phyloP scores from a whole-genome alignment of 2,113 vertebrate species.

The Apodemus sylvaticus region DNA sequence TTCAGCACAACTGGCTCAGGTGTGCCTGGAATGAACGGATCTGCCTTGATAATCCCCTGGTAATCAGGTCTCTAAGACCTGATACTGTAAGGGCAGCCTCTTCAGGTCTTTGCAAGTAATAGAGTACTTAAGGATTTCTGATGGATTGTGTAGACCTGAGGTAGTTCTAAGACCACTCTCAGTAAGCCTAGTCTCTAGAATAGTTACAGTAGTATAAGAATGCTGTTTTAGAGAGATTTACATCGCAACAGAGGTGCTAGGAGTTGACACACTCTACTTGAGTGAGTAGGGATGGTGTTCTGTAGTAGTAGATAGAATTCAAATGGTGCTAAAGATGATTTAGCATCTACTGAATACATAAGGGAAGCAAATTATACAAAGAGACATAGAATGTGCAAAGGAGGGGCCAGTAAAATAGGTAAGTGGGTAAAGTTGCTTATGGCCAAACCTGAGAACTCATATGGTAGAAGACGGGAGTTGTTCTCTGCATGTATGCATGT shows the following conservation, averaged over 20 bases:
- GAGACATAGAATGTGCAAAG: background rate
- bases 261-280: background rate
- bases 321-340: conserved; percentile 2
- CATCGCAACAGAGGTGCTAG: background rate
- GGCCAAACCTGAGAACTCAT: no score
- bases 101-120: background rate
- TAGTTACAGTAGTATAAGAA: background rate
- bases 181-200: background rate
- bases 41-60: background rate
- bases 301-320: background rate
- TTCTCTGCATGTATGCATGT: background rate
- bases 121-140: background rate
- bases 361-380: background rate
- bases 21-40: background rate
- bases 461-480: background rate
- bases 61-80: background rate
- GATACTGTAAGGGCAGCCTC: background rate
- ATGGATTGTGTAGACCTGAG: background rate
- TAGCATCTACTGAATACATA: background rate
- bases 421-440: background rate
- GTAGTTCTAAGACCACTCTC: background rate
- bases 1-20: background rate
- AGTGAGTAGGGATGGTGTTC: background rate
- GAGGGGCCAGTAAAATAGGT: background rate
- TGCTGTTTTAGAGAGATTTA: background rate